Evolutionary conservation across 2,797 vertebrate species (phyloP), one percentile per base, ranked within the genome.

Genomic region (Rhinatrema bivittatum): DNA sequence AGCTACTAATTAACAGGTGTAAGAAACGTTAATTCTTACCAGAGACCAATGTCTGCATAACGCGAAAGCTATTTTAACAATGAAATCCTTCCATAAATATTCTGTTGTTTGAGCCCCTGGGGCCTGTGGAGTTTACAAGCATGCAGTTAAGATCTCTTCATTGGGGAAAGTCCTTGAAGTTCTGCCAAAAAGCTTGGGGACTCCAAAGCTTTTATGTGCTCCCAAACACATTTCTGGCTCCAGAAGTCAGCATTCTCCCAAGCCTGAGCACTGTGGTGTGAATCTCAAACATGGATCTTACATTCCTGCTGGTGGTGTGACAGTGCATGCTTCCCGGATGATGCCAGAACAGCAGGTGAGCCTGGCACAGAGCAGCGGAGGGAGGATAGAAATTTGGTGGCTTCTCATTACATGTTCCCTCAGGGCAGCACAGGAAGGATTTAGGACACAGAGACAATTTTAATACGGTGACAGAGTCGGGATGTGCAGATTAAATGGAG

Each of bases 1-100:
- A 76, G 78, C 82, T 78, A 60, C 71, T 76, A 71, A 50, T 82
- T 77, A 82, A 85, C 82, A 84, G 81, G 79, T 84, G 81, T 74
- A 65, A 80, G 77, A 66, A 74, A 68, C 29, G 41, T 52, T 71
- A 29, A 70, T 68, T 68, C 46, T 32, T 47, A 47, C 34, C 36
- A 55, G 70, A 72, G 73, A 63, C 68, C 20, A 0, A 43, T 33
- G 72, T 77, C 74, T 82, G 67, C 72, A 71, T 70, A 77, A 69
- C 68, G 72, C 59, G 16, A 11, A 68, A 71, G 68, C 56, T 72
- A 80, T 76, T 65, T 60, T 70, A 77, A 76, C 70, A 63, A 52
- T 72, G 47, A 53, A 57, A 35, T 31, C 45, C 9, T 11, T 39
- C 69, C 78, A 79, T 78, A 78, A 82, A 84, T 81, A 81, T 72